A percentile compares a stretch with the other conserved stretches of the same genome.
phyloP scores from a whole-genome alignment of 2,888 invertebrate genomes.

The Perdita meconis region DNA sequence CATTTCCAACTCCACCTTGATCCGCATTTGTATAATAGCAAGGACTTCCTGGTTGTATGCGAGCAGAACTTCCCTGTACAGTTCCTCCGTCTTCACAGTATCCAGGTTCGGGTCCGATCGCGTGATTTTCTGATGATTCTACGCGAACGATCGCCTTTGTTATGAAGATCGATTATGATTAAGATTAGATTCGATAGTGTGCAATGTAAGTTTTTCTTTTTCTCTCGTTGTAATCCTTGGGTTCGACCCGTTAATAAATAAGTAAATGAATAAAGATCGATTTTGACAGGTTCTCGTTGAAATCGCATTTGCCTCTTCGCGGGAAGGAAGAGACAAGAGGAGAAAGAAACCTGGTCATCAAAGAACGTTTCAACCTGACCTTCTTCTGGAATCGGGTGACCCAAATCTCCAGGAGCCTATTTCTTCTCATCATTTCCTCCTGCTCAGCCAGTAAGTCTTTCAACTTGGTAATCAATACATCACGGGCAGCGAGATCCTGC shows the following conservation, averaged over 20 bases:
- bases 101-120: conserved; percentile 43
- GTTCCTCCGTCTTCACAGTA: conserved; percentile 51
- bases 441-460: conserved; percentile 58
- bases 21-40: conserved; percentile 58
- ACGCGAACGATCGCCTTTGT: conserved; percentile 19
- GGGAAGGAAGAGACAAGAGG: background rate
- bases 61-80: conserved; percentile 62
- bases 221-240: no score
- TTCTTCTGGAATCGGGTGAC: conserved; percentile 57
- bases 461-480: conserved; percentile 59
- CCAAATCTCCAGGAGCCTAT: conserved; percentile 67
- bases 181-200: no score
- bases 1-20: conserved; percentile 56
- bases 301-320: background rate
- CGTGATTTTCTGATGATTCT: conserved; percentile 68
- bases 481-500: conserved; percentile 68
- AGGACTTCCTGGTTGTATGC: conserved; percentile 66
- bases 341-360: background rate
- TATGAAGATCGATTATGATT: no score
- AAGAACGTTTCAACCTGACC: conserved; percentile 34
- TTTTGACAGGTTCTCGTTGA: background rate
- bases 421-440: conserved; percentile 58
- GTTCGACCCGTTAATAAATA: no score
- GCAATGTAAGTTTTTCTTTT: no score
- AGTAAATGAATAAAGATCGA: no score